Base-by-base conservation (phyloP, 2,888 invertebrate genomes). In the Hydrotaea diabolus region DNA sequence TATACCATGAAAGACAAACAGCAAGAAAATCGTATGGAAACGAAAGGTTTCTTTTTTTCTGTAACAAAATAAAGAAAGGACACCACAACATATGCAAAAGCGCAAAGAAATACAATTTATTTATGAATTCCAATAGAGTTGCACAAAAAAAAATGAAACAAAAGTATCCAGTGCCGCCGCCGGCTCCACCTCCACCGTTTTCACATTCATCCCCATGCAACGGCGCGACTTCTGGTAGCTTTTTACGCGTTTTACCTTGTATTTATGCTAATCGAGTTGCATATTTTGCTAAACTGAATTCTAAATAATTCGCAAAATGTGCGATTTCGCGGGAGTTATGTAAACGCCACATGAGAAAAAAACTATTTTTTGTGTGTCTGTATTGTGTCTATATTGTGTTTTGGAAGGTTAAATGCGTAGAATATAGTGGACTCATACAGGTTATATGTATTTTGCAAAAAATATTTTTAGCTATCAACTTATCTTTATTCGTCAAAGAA, bases 51-150 rank as follows among this genome's bases (percentile, higher is more conserved):
- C 7, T 31, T 31, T 31, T 31, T 31, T 31, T n/a, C n/a, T n/a
- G n/a, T n/a, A n/a, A 31, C 7, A 31, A 9, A 15, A 43, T 43
- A 49, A 36, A 62, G 78, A 82, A 82, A 78, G 71, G 55, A 75
- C 72, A 72, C 36, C 43, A 43, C 36, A 36, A 5, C 3, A 8
- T 36, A 36, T 36, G 36, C 36, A 36, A 3, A 39, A 39, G 1
- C 39, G 13, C 2, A 39, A 13, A 39, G 7, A 39, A 39, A 73
- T 66, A 36, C 55, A 39, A 79, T 76, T 79, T 83, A 79, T 83
- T 83, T 83, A 80, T 83, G 31, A 80, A 83, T 83, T 66, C 83
- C 83, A 66, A 79, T 62, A 62, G 80, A 49, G 57, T 83, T 73
- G 31, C 31, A 31, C 7, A 66, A 5, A n/a, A 64, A 62, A 36